Conservation (phyloP, 2,888 invertebrate species). For the Spodoptera littoralis region DNA sequence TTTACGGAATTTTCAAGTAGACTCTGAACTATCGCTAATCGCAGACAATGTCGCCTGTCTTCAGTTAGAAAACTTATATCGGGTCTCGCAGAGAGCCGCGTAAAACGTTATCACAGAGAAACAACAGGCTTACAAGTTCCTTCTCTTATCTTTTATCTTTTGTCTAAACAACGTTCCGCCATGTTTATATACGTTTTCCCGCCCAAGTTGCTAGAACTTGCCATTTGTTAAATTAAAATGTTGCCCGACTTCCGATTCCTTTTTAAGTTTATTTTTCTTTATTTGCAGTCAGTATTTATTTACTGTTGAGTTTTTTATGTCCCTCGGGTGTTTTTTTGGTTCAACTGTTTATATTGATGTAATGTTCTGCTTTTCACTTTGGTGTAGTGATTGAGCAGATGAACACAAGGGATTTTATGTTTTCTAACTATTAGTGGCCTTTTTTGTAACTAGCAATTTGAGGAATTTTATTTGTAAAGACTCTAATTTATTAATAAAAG, state of each 20-base stretch:
- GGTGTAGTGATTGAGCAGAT: neutral
- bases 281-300: conserved; percentile 11
- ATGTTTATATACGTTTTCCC: conserved; percentile 58
- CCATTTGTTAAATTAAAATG: conserved; percentile 65
- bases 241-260: conserved; percentile 51
- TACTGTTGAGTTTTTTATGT: conserved; percentile 2
- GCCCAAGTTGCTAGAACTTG: conserved; percentile 54
- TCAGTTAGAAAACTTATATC: conserved; percentile 73
- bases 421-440: too few species aligned
- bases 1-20: too few species aligned
- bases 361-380: too few species aligned
- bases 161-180: conserved; percentile 68
- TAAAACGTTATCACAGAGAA: conserved; percentile 70
- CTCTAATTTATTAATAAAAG: too few species aligned
- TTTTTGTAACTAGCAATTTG: too few species aligned
- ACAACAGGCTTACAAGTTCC: conserved; percentile 70
- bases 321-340: neutral
- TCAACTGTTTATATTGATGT: too few species aligned
- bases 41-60: conserved; percentile 22
- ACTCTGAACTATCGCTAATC: conserved; percentile 9
- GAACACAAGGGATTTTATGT: too few species aligned
- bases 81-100: conserved; percentile 63
- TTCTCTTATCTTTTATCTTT: conserved; percentile 70
- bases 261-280: conserved; percentile 29
- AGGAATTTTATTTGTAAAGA: too few species aligned